Evolutionary conservation across 2,888 invertebrate genomes (phyloP).

Genomic region (Drosophila silvestris): DNA sequence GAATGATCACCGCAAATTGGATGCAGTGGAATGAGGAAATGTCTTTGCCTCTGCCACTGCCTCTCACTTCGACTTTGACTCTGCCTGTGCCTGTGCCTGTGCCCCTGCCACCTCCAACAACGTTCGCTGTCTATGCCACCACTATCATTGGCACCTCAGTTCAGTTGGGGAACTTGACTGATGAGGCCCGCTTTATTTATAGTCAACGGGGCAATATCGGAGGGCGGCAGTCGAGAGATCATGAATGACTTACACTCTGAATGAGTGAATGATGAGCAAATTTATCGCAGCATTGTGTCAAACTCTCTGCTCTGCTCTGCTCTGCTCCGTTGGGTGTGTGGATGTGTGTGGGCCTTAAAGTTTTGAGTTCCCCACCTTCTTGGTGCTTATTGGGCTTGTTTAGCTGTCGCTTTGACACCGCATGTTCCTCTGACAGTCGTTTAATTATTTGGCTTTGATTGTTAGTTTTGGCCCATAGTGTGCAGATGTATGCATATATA

Average conservation of each 20-base stretch:
- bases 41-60: conserved; percentile 21
- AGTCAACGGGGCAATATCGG: conserved; percentile 50
- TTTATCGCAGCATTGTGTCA: conserved; percentile 82
- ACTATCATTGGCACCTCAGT: conserved; percentile 73
- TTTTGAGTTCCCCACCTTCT: conserved; percentile 11
- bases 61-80: neutral
- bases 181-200: conserved; percentile 80
- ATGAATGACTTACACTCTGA: conserved; percentile 79
- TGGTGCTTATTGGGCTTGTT: conserved; percentile 21
- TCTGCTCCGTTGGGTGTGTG: neutral
- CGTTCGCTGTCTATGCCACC: conserved; percentile 16
- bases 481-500: conserved; percentile 3
- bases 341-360: conserved; percentile 58
- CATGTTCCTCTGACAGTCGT: conserved; percentile 73
- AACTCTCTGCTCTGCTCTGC: conserved; percentile 24
- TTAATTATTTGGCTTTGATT: conserved; percentile 78
- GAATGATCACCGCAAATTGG: conserved; percentile 82
- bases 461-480: conserved; percentile 48
- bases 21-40: conserved; percentile 67
- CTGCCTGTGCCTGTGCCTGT: neutral
- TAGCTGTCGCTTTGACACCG: conserved; percentile 51
- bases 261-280: conserved; percentile 82
- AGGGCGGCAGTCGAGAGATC: conserved; percentile 37
- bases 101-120: neutral
- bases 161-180: conserved; percentile 57